Conservation (phyloP, 2,888 invertebrate species). For the Leucozona laternaria region DNA sequence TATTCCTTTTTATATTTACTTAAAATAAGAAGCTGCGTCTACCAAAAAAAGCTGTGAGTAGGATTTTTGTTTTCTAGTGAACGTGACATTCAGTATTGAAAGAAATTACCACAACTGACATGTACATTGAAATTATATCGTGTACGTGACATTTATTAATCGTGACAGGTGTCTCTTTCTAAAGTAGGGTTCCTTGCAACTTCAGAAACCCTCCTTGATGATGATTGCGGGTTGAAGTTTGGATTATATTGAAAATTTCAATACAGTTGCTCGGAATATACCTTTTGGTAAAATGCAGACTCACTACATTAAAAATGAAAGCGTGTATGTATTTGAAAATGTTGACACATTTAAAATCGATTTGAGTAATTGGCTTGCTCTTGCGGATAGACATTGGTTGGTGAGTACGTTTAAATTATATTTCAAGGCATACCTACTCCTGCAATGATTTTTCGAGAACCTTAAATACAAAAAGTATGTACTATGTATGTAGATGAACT, state of each 20-base stretch:
- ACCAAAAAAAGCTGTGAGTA: constrained; percentile 7
- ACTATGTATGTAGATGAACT: too few species aligned
- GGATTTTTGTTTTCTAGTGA: constrained; percentile 20
- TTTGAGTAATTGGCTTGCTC: constrained; percentile 12
- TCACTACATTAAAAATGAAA: not conserved
- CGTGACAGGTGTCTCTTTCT: constrained; percentile 36
- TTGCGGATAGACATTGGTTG: too few species aligned
- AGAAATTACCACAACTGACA: constrained; percentile 35
- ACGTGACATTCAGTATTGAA: constrained; percentile 37
- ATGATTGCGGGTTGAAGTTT: not conserved
- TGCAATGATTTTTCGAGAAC: too few species aligned
- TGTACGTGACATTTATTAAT: constrained; percentile 44
- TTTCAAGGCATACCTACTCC: too few species aligned
- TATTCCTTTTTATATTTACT: constrained; percentile 12
- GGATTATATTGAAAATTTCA: constrained; percentile 8
- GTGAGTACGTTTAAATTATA: too few species aligned
- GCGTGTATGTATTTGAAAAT: constrained; percentile 7
- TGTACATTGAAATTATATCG: constrained; percentile 40
- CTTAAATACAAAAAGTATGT: too few species aligned
- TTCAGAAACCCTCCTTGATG: not conserved
- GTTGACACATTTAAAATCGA: constrained; percentile 23
- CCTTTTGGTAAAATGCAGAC: not conserved
- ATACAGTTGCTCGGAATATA: not conserved
- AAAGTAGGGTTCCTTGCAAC: constrained; percentile 5
- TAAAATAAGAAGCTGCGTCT: constrained; percentile 23